Base-by-base conservation (phyloP, 2,888 invertebrate genomes). In the Drosophila melanosoma region DNA sequence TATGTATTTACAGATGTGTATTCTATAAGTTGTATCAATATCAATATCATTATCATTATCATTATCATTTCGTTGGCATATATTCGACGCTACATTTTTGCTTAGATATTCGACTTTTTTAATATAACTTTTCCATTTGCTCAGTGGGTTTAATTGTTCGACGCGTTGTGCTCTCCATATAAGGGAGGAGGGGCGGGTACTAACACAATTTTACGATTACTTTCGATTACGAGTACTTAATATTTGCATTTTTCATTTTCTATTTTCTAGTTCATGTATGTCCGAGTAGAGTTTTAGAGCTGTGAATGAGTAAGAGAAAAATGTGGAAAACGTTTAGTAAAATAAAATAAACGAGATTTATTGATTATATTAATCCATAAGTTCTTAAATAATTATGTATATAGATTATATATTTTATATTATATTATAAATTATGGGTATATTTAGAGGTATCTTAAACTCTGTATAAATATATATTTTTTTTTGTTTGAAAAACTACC, bases 81-180 rank as follows among this genome's bases (percentile, higher is more conserved):
- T 76, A 71, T 62, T 78, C 70, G 72, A 78, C 85, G 60, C 70
- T 89, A 87, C 58, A 65, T 52, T 57, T 51, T 65, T 74, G 66
- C 77, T 80, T 77, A 62, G 64, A 74, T 79, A 72, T 86, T 87
- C 79, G 76, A 80, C 68, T 78, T 69, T 72, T 59, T 71, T 81
- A 76, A 76, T 52, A 66, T 67, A 65, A 65, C 15, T 74, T 53
- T 76, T 76, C 61, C 56, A 66, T 84, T 88, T 87, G 77, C 81
- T 91, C 91, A 90, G 90, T 90, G 90, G 89, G 90, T 82, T 91
- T 76, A 85, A 86, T 80, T 86, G 82, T 89, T 75, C 68, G 81
- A 85, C 86, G 81, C 86, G 65, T 85, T 74, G 69, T 85, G 80
- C 64, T 69, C 54, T 54, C 65, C 66, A 23, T 61, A 35, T 57